phyloP scores from a whole-genome alignment of 1,140 invertebrate genomes.

The Trichonephila inaurata region DNA sequence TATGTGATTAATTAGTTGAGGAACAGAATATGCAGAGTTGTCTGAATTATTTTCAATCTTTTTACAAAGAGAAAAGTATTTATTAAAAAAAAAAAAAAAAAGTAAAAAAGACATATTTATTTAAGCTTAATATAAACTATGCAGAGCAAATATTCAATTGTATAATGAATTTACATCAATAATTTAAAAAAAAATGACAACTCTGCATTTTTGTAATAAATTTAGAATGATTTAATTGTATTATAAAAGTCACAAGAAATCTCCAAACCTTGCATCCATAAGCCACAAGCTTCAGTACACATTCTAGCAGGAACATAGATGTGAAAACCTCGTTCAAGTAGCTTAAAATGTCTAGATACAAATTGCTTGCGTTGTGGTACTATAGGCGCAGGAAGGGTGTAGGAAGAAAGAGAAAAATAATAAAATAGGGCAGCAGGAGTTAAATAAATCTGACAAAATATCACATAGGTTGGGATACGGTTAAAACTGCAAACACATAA shows the following conservation, averaged over 20 bases:
- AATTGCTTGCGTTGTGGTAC: conserved; percentile 93
- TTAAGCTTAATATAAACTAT: too few species aligned
- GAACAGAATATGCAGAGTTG: background rate
- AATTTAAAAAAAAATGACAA: background rate
- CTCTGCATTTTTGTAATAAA: background rate
- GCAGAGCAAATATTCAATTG: too few species aligned
- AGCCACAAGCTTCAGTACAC: conserved; percentile 96
- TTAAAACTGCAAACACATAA: conserved; percentile 77
- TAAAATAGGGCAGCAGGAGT: conserved; percentile 75
- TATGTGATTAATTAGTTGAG: too few species aligned
- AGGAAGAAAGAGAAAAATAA: conserved; percentile 72
- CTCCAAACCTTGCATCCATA: conserved; percentile 94
- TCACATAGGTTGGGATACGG: conserved; percentile 67
- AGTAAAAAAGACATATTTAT: too few species aligned
- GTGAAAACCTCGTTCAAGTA: conserved; percentile 97
- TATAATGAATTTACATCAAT: background rate
- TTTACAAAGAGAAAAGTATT: too few species aligned
- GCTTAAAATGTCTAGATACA: conserved; percentile 91
- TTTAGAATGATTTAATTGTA: conserved; percentile 25
- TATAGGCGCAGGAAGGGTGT: conserved; percentile 81
- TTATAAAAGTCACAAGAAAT: conserved; percentile 69
- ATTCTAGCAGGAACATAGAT: conserved; percentile 96
- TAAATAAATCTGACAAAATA: conserved; percentile 69
- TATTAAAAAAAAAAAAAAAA: too few species aligned
- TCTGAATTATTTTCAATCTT: background rate